Conservation (phyloP, 2,797 vertebrate species). For the Cichlasoma orientale region DNA sequence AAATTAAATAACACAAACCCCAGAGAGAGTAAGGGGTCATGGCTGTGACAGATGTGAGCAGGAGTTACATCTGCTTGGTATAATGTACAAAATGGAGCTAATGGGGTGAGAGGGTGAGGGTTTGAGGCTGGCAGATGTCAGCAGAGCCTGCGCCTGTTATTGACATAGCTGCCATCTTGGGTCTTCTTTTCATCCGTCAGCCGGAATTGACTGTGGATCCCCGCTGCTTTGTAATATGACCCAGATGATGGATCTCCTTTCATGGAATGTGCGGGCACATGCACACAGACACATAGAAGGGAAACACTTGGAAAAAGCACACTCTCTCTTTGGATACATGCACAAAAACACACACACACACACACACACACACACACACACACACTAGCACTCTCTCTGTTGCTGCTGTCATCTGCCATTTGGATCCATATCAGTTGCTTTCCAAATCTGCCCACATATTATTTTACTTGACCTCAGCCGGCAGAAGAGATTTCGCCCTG, state of each 20-base stretch:
- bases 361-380: slow-evolving; percentile 6
- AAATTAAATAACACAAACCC: not conserved
- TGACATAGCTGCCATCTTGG: slow-evolving; percentile 78
- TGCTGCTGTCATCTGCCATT: slow-evolving; percentile 68
- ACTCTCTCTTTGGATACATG: slow-evolving; percentile 27
- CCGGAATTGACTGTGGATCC: slow-evolving; percentile 68
- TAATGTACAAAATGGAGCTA: slow-evolving; percentile 53
- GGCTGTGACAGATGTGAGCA: slow-evolving; percentile 56
- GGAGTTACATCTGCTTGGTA: slow-evolving; percentile 69
- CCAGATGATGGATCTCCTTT: slow-evolving; percentile 70
- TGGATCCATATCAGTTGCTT: slow-evolving; percentile 63
- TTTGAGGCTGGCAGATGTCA: slow-evolving; percentile 73
- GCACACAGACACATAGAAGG: slow-evolving; percentile 20
- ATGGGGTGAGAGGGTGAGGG: slow-evolving; percentile 65
- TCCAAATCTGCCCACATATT: slow-evolving; percentile 72
- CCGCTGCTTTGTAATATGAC: slow-evolving; percentile 73
- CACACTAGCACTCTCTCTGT: slow-evolving; percentile 17
- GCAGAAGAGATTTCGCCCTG: slow-evolving; percentile 37
- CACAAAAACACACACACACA: slow-evolving; percentile 13
- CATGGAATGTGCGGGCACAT: slow-evolving; percentile 31
- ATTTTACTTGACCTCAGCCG: slow-evolving; percentile 72
- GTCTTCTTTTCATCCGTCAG: slow-evolving; percentile 71
- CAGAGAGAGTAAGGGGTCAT: slow-evolving; percentile 32
- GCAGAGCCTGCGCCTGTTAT: slow-evolving; percentile 66
- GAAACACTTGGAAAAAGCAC: slow-evolving; percentile 66